These are phyloP conservation scores for Plusia festucae DNA, from an alignment of 2,888 invertebrate genomes.

Conservation along the genomic window DNA sequence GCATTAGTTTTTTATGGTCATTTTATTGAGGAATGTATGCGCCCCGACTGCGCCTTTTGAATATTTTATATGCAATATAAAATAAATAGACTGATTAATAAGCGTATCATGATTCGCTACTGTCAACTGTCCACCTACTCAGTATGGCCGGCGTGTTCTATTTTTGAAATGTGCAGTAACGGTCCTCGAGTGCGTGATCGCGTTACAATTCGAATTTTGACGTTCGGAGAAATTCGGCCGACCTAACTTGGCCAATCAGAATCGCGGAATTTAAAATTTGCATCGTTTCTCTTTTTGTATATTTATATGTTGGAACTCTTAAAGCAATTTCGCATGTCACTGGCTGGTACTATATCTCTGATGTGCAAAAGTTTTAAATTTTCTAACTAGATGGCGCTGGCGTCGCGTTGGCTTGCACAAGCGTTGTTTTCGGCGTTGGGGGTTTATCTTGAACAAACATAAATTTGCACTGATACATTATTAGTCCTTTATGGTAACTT, in stretches of 20 bases:
- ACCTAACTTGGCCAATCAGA: conserved; percentile 70
- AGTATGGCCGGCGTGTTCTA: conserved; percentile 88
- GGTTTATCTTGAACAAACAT: too few relatives aligned
- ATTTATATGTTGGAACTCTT: conserved; percentile 71
- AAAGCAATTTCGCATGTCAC: conserved; percentile 61
- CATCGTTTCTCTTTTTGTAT: conserved; percentile 84
- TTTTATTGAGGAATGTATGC: conserved; percentile 74
- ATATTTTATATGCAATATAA: conserved; percentile 84
- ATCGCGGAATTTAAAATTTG: conserved; percentile 63
- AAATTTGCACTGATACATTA: too few relatives aligned
- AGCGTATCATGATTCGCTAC: conserved; percentile 82
- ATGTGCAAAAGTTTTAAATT: conserved; percentile 34
- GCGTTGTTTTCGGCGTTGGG: conserved; percentile 49
- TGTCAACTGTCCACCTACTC: conserved; percentile 78
- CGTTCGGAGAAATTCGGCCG: conserved; percentile 86
- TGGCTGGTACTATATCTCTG: conserved; percentile 11
- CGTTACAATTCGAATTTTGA: conserved; percentile 85
- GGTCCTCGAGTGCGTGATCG: conserved; percentile 85
- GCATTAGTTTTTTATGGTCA: conserved; percentile 67
- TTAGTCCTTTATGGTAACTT: too few relatives aligned
- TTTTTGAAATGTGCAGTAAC: conserved; percentile 89
- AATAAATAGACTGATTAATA: conserved; percentile 87
- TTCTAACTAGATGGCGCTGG: conserved; percentile 71
- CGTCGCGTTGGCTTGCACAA: conserved; percentile 64
- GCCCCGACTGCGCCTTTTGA: conserved; percentile 70